Evolutionary conservation across 2,113 vertebrate genomes (phyloP).

Genomic region (Copsychus sechellarum): DNA sequence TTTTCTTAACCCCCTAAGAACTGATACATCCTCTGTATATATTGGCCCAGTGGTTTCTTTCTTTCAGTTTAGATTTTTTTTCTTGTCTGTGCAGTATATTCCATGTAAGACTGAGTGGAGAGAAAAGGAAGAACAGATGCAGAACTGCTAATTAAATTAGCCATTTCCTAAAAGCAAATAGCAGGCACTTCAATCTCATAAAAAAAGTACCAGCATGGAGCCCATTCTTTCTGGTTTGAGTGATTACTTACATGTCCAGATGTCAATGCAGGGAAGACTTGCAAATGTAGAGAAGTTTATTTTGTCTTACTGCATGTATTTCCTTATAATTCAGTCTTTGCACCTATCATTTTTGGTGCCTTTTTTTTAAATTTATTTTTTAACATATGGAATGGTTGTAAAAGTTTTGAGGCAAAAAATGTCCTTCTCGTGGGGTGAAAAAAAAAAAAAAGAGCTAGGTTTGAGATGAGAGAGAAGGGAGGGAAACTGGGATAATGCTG

Average conservation of each 20-base stretch:
- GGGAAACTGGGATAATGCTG: background rate
- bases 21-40: background rate
- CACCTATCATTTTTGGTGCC: background rate
- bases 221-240: background rate
- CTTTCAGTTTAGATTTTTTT: background rate
- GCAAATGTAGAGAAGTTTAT: background rate
- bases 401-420: background rate
- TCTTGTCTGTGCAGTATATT: background rate
- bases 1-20: background rate
- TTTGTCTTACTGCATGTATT: background rate
- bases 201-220: background rate
- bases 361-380: background rate
- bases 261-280: background rate
- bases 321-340: background rate
- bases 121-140: background rate
- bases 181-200: background rate
- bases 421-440: background rate
- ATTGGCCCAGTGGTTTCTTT: background rate
- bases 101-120: background rate
- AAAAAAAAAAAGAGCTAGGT: background rate
- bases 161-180: slow-evolving; percentile 22
- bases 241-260: background rate
- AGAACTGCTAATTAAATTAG: background rate
- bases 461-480: background rate
- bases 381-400: background rate